Base-by-base conservation (phyloP, 2,113 vertebrate genomes). In the Synchiropus splendidus region DNA sequence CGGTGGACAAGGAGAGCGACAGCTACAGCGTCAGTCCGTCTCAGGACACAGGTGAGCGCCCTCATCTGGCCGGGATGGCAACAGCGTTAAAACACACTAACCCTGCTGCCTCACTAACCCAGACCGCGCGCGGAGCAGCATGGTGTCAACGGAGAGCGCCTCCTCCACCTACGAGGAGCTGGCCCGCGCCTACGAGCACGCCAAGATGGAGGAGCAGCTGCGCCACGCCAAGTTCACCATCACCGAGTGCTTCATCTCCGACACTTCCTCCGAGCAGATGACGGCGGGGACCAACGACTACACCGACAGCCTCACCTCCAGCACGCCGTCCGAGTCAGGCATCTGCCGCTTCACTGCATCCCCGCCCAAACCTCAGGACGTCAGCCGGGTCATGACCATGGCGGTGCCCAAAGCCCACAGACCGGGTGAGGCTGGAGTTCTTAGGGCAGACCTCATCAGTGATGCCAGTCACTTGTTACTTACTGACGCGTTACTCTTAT, bases 1-100 rank as follows among this genome's bases (percentile, higher is more conserved):
- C 93, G 0, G 89, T 94, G 43, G 94, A 98, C 85, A 98, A 98
- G 70, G 95, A 99, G 49, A 98, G 95, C 0, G 95, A 99, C 79
- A 99, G 93, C 75, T 99, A 99, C 87, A 99, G 95, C 1, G 93
- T 97, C 79, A 99, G 95, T 80, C 95, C 95, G 16, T 99, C 95
- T 0, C 95, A 99, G 75, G 95, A 99, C 79, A 99, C 95, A 87
- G 95, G 95, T 98, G 80, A 48, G 30, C 15, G 2, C 6, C 31
- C 18, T 5, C 14, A 21, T 13, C 10, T 21, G 17, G 10, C 1
- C 9, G 12, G 12, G 18, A 11, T 12, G 3, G 1, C 10, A 5
- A 32, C 49, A 15, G 31, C 17, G 31, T 40, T 53, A 53, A 70
- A 21, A 30, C 10, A 17, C 38, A 52, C 61, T 73, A 61, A 74